Evolutionary conservation across 2,797 vertebrate genomes (phyloP), one percentile per base, ranked within the genome.

Genomic region (Naso thynnoides): DNA sequence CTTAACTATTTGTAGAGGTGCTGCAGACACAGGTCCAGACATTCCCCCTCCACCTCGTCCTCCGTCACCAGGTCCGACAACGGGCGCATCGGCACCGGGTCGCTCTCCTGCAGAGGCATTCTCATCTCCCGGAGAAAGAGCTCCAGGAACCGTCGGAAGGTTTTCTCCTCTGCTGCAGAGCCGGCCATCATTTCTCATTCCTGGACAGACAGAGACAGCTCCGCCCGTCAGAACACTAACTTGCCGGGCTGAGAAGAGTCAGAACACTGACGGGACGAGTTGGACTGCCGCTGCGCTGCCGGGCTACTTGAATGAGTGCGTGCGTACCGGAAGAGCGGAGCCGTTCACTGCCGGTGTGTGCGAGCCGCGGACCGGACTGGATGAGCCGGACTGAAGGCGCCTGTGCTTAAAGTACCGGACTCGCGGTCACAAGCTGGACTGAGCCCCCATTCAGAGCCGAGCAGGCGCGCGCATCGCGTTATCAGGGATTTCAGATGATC

Each of bases 1-100:
- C 96, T 96, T 95, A 96, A 96, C 98, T 99, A 99, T 97, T 98
- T 99, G 95, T 97, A 99, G 94, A 99, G 97, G 88, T 94, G 94
- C 63, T 95, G 95, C 74, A 99, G 95, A 90, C 98, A 98, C 92
- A 99, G 94, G 94, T 99, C 97, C 85, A 99, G 95, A 84, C 94
- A 91, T 89, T 99, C 97, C 83, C 97, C 98, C 84, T 98, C 98
- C 93, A 97, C 95, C 89, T 99, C 98, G 85, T 99, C 97, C 83
- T 96, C 96, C 50, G 94, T 94, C 94, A 98, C 89, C 92, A 95
- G 93, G 91, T 99, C 97, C 86, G 96, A 94, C 84, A 97, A 91
- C 41, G 97, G 97, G 89, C 97, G 96, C 90, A 93, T 93, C 39
- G 96, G 95, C 48, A 93, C 92, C 24, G 96, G 96, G 85, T 96